Conservation (phyloP, 2,113 vertebrate genomes). For the Theropithecus gelada region DNA sequence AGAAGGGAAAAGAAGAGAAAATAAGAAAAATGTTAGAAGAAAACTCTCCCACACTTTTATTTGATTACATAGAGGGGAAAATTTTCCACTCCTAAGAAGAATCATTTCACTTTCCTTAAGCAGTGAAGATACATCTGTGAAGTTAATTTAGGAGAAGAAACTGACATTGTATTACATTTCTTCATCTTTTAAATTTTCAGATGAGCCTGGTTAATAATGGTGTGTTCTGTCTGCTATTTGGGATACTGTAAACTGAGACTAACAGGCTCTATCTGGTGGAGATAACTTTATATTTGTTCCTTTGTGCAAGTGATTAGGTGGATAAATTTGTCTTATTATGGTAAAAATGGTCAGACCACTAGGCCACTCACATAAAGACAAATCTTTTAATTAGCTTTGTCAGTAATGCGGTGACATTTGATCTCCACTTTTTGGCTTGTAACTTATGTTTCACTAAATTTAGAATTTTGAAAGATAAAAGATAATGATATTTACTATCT, state of each 20-base stretch:
- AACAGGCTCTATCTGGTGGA: not conserved
- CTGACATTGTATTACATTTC: not conserved
- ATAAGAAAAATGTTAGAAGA: too few relatives aligned
- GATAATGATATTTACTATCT: not conserved
- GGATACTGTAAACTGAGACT: not conserved
- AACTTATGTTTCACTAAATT: not conserved
- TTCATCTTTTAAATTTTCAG: not conserved
- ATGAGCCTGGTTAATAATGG: not conserved
- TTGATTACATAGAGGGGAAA: not conserved
- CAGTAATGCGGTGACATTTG: not conserved
- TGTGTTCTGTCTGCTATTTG: not conserved
- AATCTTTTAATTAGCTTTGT: not conserved
- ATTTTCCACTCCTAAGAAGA: not conserved
- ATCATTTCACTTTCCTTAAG: not conserved
- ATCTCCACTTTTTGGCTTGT: not conserved
- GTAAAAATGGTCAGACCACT: not conserved
- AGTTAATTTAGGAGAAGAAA: not conserved
- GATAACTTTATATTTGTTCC: not conserved
- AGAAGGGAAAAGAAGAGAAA: too few relatives aligned
- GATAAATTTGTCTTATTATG: not conserved
- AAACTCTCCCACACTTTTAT: not conserved
- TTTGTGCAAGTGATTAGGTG: not conserved
- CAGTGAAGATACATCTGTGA: not conserved
- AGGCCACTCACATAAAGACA: not conserved
- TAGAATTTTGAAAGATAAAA: not conserved